Percentiles rank a stretch among this genome's conserved stretches.
phyloP scores from a whole-genome alignment of 1,140 invertebrate genomes.

The Nymphalis io region DNA sequence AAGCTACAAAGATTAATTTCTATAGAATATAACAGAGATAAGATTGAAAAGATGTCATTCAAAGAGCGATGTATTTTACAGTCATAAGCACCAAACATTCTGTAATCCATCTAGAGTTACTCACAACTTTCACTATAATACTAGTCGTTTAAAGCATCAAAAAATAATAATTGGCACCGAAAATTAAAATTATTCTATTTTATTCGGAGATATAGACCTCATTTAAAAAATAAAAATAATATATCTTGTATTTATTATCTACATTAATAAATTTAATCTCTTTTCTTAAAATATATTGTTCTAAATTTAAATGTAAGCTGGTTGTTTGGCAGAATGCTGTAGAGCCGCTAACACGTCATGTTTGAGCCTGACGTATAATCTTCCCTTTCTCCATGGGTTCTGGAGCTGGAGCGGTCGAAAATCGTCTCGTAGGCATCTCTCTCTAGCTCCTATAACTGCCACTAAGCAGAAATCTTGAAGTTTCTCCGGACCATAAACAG shows the following conservation, averaged over 20 bases:
- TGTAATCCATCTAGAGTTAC: conserved; percentile 59
- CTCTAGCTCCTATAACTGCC: conserved; percentile 94
- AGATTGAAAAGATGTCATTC: conserved; percentile 37
- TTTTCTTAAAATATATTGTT: conserved; percentile 24
- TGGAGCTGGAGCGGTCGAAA: conserved; percentile 95
- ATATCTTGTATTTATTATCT: conserved; percentile 15
- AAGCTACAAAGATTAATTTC: conserved; percentile 43
- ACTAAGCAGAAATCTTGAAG: conserved; percentile 95
- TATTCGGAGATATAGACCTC: conserved; percentile 28
- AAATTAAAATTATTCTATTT: conserved; percentile 42
- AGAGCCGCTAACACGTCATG: conserved; percentile 93
- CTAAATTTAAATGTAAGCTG: conserved; percentile 80
- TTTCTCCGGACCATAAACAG: conserved; percentile 90
- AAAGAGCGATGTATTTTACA: conserved; percentile 53
- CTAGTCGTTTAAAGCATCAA: conserved; percentile 69
- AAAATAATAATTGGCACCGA: conserved; percentile 71
- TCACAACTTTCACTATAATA: conserved; percentile 58
- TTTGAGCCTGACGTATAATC: conserved; percentile 94
- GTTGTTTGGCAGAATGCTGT: conserved; percentile 90
- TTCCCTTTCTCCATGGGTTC: conserved; percentile 96
- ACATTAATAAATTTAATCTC: conserved; percentile 7
- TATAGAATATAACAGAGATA: conserved; percentile 34
- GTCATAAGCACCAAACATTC: conserved; percentile 72
- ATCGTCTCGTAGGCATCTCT: conserved; percentile 95
- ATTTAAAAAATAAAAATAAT: conserved; percentile 13